These are phyloP conservation scores for Phallusia fumigata DNA, from an alignment of 23 tunicate species.

Conservation along the genomic window DNA sequence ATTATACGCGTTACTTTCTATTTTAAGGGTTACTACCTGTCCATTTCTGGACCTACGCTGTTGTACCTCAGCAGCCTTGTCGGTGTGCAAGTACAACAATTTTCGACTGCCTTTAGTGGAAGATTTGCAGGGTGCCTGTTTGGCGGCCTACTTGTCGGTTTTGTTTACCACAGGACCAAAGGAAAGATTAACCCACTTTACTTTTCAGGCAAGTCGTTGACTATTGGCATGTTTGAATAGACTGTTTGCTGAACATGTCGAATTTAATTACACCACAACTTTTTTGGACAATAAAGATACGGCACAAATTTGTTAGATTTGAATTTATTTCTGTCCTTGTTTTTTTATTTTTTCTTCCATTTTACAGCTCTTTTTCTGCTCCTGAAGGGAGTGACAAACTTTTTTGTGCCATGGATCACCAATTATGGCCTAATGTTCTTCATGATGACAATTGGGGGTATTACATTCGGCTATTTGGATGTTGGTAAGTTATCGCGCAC, in stretches of 20 bases:
- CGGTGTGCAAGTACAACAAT: background rate
- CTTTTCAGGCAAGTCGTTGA: background rate
- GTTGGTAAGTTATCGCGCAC: slow-evolving; percentile 18
- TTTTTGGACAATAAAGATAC: too few species aligned
- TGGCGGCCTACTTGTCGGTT: slow-evolving; percentile 8
- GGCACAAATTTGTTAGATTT: too few species aligned
- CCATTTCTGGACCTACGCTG: slow-evolving; percentile 15
- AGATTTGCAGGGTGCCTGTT: background rate
- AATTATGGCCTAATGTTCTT: slow-evolving; percentile 18
- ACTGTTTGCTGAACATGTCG: too few species aligned
- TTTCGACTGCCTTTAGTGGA: background rate
- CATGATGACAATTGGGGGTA: slow-evolving; percentile 20
- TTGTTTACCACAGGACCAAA: slow-evolving; percentile 9
- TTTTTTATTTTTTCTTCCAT: too few species aligned
- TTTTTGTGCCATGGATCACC: slow-evolving; percentile 38
- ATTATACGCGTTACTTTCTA: too few species aligned
- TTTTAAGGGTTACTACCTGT: background rate
- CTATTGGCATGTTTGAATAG: background rate
- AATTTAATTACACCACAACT: too few species aligned
- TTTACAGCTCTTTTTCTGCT: background rate
- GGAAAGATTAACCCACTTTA: slow-evolving; percentile 8
- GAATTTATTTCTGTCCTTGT: too few species aligned
- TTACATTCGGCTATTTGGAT: slow-evolving; percentile 53
- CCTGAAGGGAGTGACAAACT: background rate
- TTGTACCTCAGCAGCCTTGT: background rate